Base-by-base conservation (phyloP, 2,113 vertebrate species). In the Phoenicopterus ruber region DNA sequence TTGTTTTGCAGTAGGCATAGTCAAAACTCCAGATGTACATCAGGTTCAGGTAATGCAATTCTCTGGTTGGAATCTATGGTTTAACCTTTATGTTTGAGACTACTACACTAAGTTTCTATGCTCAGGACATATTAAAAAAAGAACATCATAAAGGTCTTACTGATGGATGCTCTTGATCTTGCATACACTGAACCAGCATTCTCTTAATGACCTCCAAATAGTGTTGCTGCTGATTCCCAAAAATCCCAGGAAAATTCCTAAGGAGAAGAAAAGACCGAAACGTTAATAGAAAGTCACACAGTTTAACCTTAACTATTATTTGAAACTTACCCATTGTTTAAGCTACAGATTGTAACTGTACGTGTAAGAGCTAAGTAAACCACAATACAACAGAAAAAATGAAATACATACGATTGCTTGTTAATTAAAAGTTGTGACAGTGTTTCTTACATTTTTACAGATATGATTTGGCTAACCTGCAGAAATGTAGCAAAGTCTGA, bases 231-330 rank as follows among this genome's bases (percentile, higher is more conserved):
- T 99, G 99, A 98, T 99, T 99, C 84, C 99, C 99, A 97, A 99
- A 99, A 96, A 99, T 99, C 70, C 99, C 99, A 55, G 99, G 99
- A 83, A 99, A 99, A 97, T 99, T 99, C 99, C 99, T 99, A 90
- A 72, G 92, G 86, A 83, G 24, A 61, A 97, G 69, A 42, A 71
- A 96, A 95, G 65, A 82, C 19, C 73, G 82, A 83, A 81, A 80
- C 8, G 22, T 94, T 58, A 88, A 71, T n/a, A 79, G 34, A 79
- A 88, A 67, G 22, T 67, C 31, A 67, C 31, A 67, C 19, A 77
- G 10, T 31, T 76, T n/a, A 82, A 26, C 36, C 11, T 19, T 57
- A 79, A 63, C 21, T 31, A 47, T 13, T 77, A 50, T 40, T 79
- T 89, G 50, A 74, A 84, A 54, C 5, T 32, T 78, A 66, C 0